Evolutionary conservation across 2,113 vertebrate species (phyloP).

Genomic region (Erythrocebus patas): DNA sequence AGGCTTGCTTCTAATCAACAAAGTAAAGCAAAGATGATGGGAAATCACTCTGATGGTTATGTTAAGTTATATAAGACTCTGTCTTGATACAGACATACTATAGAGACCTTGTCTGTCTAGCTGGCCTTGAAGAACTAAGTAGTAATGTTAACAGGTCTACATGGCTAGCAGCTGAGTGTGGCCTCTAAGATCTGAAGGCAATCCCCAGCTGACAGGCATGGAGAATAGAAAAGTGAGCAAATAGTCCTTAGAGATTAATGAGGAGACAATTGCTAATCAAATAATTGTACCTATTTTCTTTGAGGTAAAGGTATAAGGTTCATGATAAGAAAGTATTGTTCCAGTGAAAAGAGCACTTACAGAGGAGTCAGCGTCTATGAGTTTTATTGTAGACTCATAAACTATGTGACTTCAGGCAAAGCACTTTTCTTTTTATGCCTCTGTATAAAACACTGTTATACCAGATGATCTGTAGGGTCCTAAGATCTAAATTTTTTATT

Average conservation of each 20-base stretch:
- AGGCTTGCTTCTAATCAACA: neutral
- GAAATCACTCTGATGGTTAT: no score
- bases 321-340: neutral
- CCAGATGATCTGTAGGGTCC: neutral
- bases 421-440: neutral
- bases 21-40: neutral
- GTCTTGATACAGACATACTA: neutral
- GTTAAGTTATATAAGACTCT: neutral
- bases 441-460: neutral
- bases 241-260: neutral
- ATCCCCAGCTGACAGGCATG: neutral
- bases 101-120: neutral
- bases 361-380: rapidly evolving
- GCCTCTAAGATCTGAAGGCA: neutral
- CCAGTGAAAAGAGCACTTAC: neutral
- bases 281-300: neutral
- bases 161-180: neutral
- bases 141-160: neutral
- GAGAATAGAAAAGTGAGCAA: neutral
- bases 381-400: neutral
- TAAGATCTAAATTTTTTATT: neutral
- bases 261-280: neutral
- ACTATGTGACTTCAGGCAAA: neutral
- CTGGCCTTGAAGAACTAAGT: neutral
- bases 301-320: neutral